These are phyloP conservation scores for Sandelia bainsii DNA, from an alignment of 2,797 vertebrate species.

Conservation along the genomic window DNA sequence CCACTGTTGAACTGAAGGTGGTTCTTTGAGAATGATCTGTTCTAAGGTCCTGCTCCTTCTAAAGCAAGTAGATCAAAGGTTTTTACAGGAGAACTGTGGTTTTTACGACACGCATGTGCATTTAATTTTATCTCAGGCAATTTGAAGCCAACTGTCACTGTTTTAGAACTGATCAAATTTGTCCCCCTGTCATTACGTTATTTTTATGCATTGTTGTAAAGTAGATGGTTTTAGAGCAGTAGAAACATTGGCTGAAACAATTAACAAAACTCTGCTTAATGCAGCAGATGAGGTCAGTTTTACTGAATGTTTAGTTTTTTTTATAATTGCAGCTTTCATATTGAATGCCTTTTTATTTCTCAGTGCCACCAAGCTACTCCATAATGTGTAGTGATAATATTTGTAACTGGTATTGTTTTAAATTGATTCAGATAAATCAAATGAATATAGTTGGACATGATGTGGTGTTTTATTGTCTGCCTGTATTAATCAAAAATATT, in stretches of 20 bases:
- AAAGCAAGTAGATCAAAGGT: neutral
- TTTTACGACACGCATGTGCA: neutral
- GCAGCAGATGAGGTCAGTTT: constrained; percentile 4
- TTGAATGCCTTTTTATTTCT: constrained; percentile 7
- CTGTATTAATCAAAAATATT: constrained; percentile 27
- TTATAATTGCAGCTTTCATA: constrained; percentile 6
- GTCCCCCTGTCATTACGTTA: neutral
- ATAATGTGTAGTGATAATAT: constrained; percentile 5
- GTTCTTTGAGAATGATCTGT: neutral
- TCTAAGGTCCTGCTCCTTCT: neutral
- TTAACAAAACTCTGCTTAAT: neutral
- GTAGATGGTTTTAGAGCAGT: neutral
- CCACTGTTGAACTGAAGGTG: neutral
- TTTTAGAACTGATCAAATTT: neutral
- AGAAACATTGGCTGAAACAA: neutral
- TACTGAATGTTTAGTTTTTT: neutral
- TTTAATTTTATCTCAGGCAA: constrained; percentile 18
- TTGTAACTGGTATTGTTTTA: constrained; percentile 39
- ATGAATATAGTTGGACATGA: constrained; percentile 2
- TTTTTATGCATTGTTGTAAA: neutral
- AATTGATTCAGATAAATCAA: neutral
- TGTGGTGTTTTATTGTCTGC: constrained; percentile 33
- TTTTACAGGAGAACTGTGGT: constrained; percentile 7
- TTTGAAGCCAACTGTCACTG: constrained; percentile 2
- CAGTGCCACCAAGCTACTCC: constrained; percentile 17